phyloP scores from a whole-genome alignment of 2,888 invertebrate species.

The Gordius sp. region DNA sequence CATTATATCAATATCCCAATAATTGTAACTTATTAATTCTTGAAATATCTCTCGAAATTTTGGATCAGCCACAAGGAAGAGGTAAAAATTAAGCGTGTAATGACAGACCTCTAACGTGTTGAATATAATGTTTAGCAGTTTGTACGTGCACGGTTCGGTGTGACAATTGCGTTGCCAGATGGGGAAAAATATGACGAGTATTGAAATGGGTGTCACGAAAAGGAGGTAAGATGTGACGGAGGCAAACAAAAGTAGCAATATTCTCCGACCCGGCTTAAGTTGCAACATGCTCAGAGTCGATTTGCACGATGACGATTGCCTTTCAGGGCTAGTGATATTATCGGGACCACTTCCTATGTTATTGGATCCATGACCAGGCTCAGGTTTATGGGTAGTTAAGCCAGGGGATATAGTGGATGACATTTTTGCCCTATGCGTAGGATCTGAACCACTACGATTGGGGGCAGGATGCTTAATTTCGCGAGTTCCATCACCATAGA shows the following conservation, averaged over 20 bases:
- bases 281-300: neutral
- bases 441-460: too few species aligned
- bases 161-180: neutral
- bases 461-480: too few species aligned
- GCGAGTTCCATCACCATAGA: too few species aligned
- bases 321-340: neutral
- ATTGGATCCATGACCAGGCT: too few species aligned
- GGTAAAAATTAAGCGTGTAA: conserved; percentile 8
- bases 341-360: too few species aligned
- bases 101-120: conserved; percentile 5
- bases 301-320: neutral
- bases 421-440: too few species aligned
- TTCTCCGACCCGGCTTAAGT: neutral
- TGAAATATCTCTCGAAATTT: neutral
- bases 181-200: neutral
- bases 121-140: neutral
- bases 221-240: conserved; percentile 2
- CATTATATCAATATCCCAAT: neutral
- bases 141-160: neutral
- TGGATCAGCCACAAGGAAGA: neutral
- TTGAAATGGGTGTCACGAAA: neutral
- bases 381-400: too few species aligned
- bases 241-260: conserved; percentile 10
- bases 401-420: too few species aligned
- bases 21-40: neutral